Base-by-base conservation (phyloP, 2,888 invertebrate species). In the Ochropleura leucogaster region DNA sequence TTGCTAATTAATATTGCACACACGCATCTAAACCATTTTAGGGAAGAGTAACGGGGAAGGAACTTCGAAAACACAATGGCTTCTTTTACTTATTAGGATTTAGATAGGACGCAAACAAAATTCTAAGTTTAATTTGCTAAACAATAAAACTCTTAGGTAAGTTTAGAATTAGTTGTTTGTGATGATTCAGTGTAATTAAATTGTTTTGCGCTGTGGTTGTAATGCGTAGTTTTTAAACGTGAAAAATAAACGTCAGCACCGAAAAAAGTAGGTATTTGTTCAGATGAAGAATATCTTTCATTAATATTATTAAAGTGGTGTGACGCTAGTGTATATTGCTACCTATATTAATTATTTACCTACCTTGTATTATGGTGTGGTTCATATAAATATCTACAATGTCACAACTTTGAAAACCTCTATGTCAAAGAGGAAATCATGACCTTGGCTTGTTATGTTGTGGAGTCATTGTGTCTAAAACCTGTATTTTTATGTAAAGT, bases 1-100 rank as follows among this genome's bases (percentile, higher is more conserved):
- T 92, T 91, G 91, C 92, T 95, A 94, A 96, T 96, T 96, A 95
- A 93, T 94, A 96, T 95, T 95, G 92, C 93, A 92, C 88, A 93
- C 95, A 93, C 92, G 92, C 87, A 85, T 89, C 88, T 88, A 89
- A 80, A 86, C 96, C 93, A 92, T 94, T 94, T 95, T 92, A 89
- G 93, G 94, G 91, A 88, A 89, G 89, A 90, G 91, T 96, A 96
- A 96, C 95, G 95, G 95, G 93, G 91, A 91, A 81, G 89, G 88
- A 92, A 91, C 89, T 30, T 90, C 87, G 66, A 86, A 89, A 92
- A 92, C 87, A 95, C 94, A 95, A 95, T 94, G 88, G 94, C 79
- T 88, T 83, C 87, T 87, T 86, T 84, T 79, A 86, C 92, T 72
- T 92, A 93, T 93, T 89, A 90, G 93, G 94, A 84, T 82, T 83